Conservation (phyloP, 2,113 vertebrate species). For the Dryoscopus gambensis region DNA sequence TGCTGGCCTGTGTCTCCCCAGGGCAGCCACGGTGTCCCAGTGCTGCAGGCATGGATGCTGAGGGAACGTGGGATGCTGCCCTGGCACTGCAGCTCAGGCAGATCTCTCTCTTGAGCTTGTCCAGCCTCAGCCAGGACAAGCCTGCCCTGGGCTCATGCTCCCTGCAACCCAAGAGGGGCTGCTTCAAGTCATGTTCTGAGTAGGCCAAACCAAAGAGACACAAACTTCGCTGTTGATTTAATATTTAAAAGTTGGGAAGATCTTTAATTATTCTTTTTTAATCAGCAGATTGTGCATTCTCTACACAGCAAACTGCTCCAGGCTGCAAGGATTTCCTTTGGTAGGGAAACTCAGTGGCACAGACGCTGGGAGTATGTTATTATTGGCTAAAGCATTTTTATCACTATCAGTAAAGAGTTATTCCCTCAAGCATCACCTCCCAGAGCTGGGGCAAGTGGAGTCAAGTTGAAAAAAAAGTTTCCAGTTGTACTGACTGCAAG, state of each 20-base stretch:
- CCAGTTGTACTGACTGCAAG: neutral
- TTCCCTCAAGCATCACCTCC: neutral
- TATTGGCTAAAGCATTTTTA: neutral
- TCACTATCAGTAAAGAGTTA: neutral
- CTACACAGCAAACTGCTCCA: neutral
- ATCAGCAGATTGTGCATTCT: neutral
- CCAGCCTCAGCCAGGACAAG: neutral
- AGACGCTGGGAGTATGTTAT: neutral
- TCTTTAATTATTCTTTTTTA: neutral
- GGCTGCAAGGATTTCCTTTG: neutral
- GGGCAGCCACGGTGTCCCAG: accelerated
- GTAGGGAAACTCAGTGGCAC: neutral
- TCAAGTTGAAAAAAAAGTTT: neutral
- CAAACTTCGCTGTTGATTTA: neutral
- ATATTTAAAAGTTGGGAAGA: neutral
- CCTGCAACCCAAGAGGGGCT: neutral
- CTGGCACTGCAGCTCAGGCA: neutral
- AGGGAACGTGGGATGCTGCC: neutral
- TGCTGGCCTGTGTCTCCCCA: neutral
- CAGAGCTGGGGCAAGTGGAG: neutral
- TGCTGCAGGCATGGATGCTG: accelerated
- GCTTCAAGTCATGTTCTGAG: neutral
- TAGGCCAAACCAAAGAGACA: neutral
- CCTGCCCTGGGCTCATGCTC: accelerated
- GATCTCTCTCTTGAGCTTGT: neutral